phyloP scores from a whole-genome alignment of 2,888 invertebrate genomes.

The Amiota mariae region DNA sequence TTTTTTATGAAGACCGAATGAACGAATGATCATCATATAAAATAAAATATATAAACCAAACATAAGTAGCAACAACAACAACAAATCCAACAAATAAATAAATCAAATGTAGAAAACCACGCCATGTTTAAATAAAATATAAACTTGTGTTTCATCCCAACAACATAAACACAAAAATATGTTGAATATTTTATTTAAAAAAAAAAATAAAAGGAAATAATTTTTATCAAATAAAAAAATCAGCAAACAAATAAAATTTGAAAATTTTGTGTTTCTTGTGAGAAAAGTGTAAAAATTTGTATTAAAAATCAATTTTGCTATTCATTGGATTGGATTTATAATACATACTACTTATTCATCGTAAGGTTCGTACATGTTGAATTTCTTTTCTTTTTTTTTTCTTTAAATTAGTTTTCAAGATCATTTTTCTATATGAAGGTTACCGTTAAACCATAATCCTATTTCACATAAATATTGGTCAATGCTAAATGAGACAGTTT shows the following conservation, averaged over 20 bases:
- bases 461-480: no score
- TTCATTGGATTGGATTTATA: no score
- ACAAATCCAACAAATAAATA: neutral
- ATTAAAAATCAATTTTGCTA: no score
- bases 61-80: slow-evolving; percentile 46
- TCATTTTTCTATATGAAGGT: no score
- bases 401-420: no score
- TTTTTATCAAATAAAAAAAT: neutral
- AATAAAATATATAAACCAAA: slow-evolving; percentile 35
- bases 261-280: neutral
- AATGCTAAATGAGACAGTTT: no score
- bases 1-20: slow-evolving; percentile 1
- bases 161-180: neutral
- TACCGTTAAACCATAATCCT: no score
- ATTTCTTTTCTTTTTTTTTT: no score
- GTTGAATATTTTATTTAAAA: neutral
- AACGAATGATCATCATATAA: no score
- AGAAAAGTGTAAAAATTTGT: no score
- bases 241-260: slow-evolving; percentile 22
- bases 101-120: slow-evolving; percentile 33
- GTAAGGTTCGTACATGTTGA: no score
- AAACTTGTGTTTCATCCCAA: slow-evolving; percentile 14
- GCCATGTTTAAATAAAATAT: slow-evolving; percentile 42
- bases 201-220: neutral
- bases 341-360: no score